Conservation (phyloP, 2,888 invertebrate species). For the Formica aserva region DNA sequence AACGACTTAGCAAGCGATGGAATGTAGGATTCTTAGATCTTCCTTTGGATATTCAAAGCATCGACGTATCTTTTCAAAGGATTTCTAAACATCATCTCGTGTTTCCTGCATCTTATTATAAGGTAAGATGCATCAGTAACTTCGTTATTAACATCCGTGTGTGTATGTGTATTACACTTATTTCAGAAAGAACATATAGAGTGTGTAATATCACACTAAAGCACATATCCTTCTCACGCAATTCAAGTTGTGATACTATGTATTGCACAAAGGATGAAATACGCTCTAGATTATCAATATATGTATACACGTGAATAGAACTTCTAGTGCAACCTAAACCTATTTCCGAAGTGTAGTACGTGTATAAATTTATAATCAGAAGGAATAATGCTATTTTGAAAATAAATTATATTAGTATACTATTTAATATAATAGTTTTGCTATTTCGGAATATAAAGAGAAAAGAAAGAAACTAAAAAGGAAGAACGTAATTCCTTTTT, state of each 20-base stretch:
- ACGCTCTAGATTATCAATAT: neutral
- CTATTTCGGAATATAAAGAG: neutral
- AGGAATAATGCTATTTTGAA: neutral
- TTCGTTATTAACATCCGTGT: constrained; percentile 28
- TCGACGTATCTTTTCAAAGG: constrained; percentile 16
- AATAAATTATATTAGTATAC: neutral
- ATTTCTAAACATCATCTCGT: constrained; percentile 30
- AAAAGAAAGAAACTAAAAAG: neutral
- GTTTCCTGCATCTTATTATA: neutral
- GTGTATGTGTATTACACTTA: neutral
- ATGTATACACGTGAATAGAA: constrained; percentile 11
- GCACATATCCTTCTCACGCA: neutral
- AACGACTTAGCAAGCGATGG: constrained; percentile 6
- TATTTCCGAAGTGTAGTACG: constrained; percentile 8
- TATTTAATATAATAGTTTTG: neutral
- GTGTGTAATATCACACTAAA: constrained; percentile 38
- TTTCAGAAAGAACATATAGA: constrained; percentile 10
- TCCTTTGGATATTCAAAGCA: constrained; percentile 14
- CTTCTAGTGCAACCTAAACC: neutral
- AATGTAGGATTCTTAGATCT: constrained; percentile 29
- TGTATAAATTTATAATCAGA: constrained; percentile 31
- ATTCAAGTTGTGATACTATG: neutral
- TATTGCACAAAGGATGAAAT: constrained; percentile 34
- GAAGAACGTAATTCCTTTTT: neutral
- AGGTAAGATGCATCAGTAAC: constrained; percentile 16